phyloP scores from a whole-genome alignment of 2,797 vertebrate genomes.

The Gadopsis marmoratus region DNA sequence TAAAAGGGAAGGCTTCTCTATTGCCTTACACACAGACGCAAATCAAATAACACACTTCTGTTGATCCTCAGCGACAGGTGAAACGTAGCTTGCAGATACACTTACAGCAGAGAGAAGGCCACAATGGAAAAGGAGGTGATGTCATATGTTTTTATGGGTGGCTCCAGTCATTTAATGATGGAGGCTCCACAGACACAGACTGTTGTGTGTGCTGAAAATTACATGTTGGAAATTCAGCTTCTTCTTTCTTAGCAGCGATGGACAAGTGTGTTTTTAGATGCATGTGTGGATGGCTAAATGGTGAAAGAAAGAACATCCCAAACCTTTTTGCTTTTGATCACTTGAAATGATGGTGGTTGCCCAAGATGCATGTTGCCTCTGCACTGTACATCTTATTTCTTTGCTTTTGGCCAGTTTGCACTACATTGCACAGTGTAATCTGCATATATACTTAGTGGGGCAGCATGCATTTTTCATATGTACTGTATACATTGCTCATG shows the following conservation, averaged over 20 bases:
- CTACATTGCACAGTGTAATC: no score
- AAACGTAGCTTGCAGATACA: constrained; percentile 48
- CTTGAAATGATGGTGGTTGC: background rate
- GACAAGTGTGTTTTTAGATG: background rate
- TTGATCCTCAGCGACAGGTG: constrained; percentile 52
- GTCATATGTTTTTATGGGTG: constrained; percentile 53
- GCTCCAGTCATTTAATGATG: constrained; percentile 52
- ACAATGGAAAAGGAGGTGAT: constrained; percentile 31
- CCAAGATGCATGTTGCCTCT: no score
- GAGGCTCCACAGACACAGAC: background rate
- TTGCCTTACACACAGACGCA: constrained; percentile 20
- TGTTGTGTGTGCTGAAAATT: constrained; percentile 13
- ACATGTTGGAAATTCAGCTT: background rate
- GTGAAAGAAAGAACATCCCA: background rate
- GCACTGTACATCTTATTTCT: no score
- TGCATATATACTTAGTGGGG: no score
- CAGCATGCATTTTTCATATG: no score
- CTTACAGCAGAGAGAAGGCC: constrained; percentile 11
- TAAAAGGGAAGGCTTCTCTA: constrained; percentile 31
- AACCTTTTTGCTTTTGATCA: background rate
- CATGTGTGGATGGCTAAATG: background rate
- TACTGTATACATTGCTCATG: no score
- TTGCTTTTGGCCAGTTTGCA: no score
- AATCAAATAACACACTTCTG: constrained; percentile 53
- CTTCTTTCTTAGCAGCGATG: background rate